Conservation (phyloP, 1,140 invertebrate species). For the Aricia agestis region DNA sequence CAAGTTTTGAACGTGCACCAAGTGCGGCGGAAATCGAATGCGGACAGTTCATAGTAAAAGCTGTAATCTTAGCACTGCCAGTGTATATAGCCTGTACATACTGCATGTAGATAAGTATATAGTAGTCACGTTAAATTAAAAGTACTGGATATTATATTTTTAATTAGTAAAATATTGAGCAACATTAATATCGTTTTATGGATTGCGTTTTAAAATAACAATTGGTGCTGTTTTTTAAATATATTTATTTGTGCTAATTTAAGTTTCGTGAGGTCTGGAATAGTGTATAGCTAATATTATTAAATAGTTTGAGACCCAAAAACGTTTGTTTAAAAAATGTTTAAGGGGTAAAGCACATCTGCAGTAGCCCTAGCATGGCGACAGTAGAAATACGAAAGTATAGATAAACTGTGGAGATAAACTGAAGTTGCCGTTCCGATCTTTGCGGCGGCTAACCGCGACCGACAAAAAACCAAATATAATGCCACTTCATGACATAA, state of each 20-base stretch:
- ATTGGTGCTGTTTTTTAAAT: constrained; percentile 1
- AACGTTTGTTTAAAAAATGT: too few species aligned
- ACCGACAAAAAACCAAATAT: too few species aligned
- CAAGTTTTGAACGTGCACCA: constrained; percentile 58
- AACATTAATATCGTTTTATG: background rate
- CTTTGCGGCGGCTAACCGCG: too few species aligned
- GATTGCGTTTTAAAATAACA: background rate
- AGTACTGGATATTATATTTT: background rate
- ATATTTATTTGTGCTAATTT: background rate
- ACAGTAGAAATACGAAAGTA: too few species aligned
- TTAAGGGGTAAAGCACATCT: too few species aligned
- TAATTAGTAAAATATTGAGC: background rate
- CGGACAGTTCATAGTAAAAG: constrained; percentile 66
- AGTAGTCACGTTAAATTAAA: constrained; percentile 11
- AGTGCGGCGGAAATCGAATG: constrained; percentile 65
- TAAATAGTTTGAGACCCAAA: too few species aligned
- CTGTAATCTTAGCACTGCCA: constrained; percentile 41
- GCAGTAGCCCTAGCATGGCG: too few species aligned
- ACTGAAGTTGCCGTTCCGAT: too few species aligned
- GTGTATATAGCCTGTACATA: constrained; percentile 43
- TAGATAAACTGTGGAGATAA: too few species aligned
- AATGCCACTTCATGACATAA: too few species aligned
- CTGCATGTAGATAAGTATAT: constrained; percentile 31
- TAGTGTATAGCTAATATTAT: background rate
- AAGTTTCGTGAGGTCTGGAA: too few species aligned